These are phyloP conservation scores for Dendropsophus ebraccatus DNA, from an alignment of 2,113 vertebrate genomes.

Conservation along the genomic window DNA sequence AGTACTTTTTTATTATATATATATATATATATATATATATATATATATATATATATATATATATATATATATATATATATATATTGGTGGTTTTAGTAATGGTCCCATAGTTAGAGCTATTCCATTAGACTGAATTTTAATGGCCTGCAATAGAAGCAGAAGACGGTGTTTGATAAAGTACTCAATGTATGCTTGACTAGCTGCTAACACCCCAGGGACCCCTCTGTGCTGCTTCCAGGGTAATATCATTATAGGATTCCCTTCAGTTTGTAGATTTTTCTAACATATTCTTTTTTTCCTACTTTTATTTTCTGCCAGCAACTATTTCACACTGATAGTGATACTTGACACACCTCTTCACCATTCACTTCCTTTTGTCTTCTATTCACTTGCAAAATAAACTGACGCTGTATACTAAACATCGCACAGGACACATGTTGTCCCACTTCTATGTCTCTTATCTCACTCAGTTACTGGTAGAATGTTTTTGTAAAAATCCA, in stretches of 20 bases:
- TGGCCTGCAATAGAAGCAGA: not conserved
- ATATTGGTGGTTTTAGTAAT: slow-evolving; percentile 40
- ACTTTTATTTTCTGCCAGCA: slow-evolving; percentile 6
- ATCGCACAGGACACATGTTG: slow-evolving; percentile 18
- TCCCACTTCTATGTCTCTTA: not conserved
- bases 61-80: too few relatives aligned
- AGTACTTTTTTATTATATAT: not conserved
- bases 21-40: too few relatives aligned
- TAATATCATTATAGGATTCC: slow-evolving; percentile 18
- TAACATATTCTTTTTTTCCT: not conserved
- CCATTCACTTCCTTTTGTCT: not conserved
- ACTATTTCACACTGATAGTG: slow-evolving; percentile 23
- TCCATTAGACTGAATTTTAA: slow-evolving; percentile 33
- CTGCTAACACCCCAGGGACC: slow-evolving; percentile 18
- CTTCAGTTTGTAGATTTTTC: slow-evolving; percentile 2
- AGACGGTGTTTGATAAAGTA: slow-evolving; percentile 24
- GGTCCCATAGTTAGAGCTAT: not conserved
- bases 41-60: too few relatives aligned
- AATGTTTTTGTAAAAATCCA: not conserved
- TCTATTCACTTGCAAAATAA: slow-evolving; percentile 37
- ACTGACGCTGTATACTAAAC: slow-evolving; percentile 19
- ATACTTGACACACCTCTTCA: not conserved
- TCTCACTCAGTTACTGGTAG: not conserved
- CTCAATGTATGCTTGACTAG: not conserved
- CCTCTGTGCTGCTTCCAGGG: not conserved